Evolutionary conservation across 2,113 vertebrate species (phyloP).

Genomic region (Malurus cyaneus): DNA sequence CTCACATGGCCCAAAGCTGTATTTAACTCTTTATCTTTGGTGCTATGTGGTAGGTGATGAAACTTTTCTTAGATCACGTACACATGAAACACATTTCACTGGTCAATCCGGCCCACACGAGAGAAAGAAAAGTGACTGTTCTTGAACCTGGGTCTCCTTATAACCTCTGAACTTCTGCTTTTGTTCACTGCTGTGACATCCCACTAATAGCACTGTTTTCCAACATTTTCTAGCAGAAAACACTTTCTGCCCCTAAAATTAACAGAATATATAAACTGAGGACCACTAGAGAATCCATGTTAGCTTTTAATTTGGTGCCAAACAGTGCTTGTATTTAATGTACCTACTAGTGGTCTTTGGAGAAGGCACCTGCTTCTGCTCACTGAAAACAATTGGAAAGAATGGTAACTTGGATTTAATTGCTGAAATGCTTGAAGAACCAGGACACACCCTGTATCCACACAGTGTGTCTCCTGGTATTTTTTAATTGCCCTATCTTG

Average conservation of each 20-base stretch:
- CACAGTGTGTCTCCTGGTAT: background rate
- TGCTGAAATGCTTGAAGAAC: background rate
- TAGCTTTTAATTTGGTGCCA: background rate
- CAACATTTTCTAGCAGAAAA: background rate
- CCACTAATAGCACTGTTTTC: background rate
- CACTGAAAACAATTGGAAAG: background rate
- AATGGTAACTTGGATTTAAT: background rate
- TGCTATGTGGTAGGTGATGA: background rate
- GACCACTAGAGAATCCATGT: background rate
- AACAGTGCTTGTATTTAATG: background rate
- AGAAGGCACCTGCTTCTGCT: background rate
- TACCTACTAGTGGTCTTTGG: background rate
- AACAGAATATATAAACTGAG: background rate
- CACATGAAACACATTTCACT: background rate
- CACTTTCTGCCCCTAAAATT: background rate
- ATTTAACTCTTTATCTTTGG: background rate
- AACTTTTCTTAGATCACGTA: background rate
- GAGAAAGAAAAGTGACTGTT: background rate
- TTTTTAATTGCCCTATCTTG: constrained; percentile 33
- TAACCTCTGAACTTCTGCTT: background rate
- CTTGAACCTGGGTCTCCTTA: background rate
- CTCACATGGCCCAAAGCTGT: background rate
- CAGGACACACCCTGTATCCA: background rate
- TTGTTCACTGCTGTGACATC: background rate
- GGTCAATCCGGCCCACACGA: background rate